These are phyloP conservation scores for Caenorhabditis doughertyi DNA, from an alignment of 2,888 invertebrate genomes.

Conservation along the genomic window DNA sequence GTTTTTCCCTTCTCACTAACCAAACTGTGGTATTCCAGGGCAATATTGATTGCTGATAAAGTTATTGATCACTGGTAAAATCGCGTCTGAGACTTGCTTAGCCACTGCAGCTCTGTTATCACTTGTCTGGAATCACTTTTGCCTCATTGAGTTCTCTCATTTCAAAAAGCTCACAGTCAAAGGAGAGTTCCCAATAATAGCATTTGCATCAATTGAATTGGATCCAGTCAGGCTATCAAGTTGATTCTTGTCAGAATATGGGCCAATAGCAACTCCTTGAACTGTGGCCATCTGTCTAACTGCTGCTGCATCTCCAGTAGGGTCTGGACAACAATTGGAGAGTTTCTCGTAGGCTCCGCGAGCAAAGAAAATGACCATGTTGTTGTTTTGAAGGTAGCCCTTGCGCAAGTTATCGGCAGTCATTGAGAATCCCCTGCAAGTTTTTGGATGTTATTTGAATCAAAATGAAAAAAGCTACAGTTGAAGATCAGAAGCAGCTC, in stretches of 20 bases:
- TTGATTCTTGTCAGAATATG: constrained; percentile 44
- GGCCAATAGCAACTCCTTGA: constrained; percentile 60
- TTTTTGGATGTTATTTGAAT: not conserved
- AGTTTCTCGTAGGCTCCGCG: constrained; percentile 52
- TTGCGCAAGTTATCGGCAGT: constrained; percentile 26
- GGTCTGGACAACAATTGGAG: constrained; percentile 61
- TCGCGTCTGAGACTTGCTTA: constrained; percentile 36
- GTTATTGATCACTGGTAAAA: constrained; percentile 50
- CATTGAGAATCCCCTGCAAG: constrained; percentile 46
- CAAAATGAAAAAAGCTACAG: constrained; percentile 21
- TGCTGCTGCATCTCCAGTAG: constrained; percentile 27
- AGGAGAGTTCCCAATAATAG: constrained; percentile 23
- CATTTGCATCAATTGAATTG: constrained; percentile 64
- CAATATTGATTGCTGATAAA: constrained; percentile 57
- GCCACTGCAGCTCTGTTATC: constrained; percentile 9
- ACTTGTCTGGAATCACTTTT: constrained; percentile 20
- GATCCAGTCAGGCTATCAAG: constrained; percentile 65
- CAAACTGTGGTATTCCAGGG: constrained; percentile 47
- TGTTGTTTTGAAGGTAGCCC: constrained; percentile 33
- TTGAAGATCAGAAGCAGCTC: constrained; percentile 59
- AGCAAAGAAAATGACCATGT: constrained; percentile 62
- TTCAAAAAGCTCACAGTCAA: constrained; percentile 21
- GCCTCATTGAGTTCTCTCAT: not conserved
- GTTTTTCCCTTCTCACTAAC: not conserved
- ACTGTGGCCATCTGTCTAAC: constrained; percentile 44